Evolutionary conservation across 2,113 vertebrate genomes (phyloP), one percentile per base, ranked within the genome.

Genomic region (Stigmatopora argus): DNA sequence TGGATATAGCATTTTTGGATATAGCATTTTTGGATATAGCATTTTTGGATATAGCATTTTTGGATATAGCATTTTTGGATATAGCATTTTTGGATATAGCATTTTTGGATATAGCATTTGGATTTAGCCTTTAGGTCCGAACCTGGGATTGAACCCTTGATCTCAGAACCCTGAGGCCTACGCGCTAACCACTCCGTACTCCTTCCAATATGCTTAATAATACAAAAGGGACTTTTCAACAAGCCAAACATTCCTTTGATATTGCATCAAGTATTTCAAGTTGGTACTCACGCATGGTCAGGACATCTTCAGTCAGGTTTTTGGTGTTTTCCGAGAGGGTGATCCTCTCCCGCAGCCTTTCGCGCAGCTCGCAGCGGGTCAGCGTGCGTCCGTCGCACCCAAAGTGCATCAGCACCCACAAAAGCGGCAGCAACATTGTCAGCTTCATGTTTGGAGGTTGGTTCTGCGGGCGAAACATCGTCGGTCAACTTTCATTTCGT

Each of bases 301-400:
- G 19, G 17, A 44, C 58, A 9, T 14, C 5, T 2, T 61, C 35
- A 1, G n/a, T 44, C 18, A 44, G n/a, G 38, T 61, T 21, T 21
- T 6, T 8, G 0, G 38, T 45, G 35, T 6, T 18, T 13, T 61
- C 38, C 6, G 58, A 44, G 14, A 61, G 38, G 2, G 6, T 14
- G n/a, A 61, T 45, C 2, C 13, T 44, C 38, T 21, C n/a, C n/a
- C 38, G 19, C 1, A 61, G 58, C 12, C 3, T 14, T 11, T 61
- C 38, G 6, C 58, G n/a, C 58, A 61, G 58, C 12, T 61, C 58
- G n/a, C 58, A 61, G 6, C 58, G 44, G 58, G 38, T 21, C 35
- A 61, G 10, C 3, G 19, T 41, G 4, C n/a, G 38, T n/a, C n/a
- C 35, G 10, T 19, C 6, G 38, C 10, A 21, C 18, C 8, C 17